Evolutionary conservation across 1,140 invertebrate genomes (phyloP).

Genomic region (Drosophila tani): DNA sequence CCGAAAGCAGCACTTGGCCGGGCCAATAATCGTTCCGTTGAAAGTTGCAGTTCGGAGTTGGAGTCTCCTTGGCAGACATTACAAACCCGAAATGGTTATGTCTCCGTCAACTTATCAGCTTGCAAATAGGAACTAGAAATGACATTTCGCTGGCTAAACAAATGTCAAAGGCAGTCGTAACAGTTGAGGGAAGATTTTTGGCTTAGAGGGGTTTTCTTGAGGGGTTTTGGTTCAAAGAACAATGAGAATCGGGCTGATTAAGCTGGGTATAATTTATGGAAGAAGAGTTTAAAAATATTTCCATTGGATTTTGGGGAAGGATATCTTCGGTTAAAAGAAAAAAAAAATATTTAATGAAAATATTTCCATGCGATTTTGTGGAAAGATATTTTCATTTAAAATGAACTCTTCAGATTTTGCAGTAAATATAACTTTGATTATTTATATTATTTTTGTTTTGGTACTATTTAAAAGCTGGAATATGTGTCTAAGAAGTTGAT

Average conservation of each 20-base stretch:
- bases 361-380: background rate
- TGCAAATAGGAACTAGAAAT: constrained; percentile 7
- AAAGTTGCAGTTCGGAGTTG: constrained; percentile 13
- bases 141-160: constrained; percentile 13
- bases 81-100: constrained; percentile 42
- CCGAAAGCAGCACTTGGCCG: constrained; percentile 58
- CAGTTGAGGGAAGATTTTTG: constrained; percentile 10
- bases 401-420: no score
- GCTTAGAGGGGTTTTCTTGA: background rate
- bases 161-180: constrained; percentile 9
- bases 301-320: background rate
- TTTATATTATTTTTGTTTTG: no score
- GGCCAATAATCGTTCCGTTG: constrained; percentile 63
- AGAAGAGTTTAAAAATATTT: background rate
- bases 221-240: background rate
- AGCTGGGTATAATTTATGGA: background rate
- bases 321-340: no score
- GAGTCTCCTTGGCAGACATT: constrained; percentile 22
- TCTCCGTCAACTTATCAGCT: constrained; percentile 35
- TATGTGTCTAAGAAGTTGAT: no score
- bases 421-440: no score
- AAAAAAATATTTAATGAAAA: no score
- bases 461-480: no score
- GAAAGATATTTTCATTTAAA: background rate
- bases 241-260: background rate